A percentile compares a stretch with the other conserved stretches of the same genome.
These are phyloP conservation scores for Pollenia griseotomentosa DNA, from an alignment of 2,888 invertebrate species.

Conservation along the genomic window DNA sequence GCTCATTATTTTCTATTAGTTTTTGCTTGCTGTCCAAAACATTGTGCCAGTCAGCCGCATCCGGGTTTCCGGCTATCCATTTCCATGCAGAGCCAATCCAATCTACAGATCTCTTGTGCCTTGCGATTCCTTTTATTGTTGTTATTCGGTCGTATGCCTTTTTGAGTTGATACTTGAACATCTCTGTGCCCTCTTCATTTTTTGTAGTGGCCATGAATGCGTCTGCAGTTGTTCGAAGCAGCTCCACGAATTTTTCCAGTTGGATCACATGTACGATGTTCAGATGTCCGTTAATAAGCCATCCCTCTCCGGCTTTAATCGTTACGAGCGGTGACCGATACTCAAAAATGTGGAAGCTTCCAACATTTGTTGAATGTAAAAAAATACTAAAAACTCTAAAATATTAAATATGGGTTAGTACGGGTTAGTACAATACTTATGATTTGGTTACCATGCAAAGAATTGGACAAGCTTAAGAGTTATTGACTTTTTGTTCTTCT, in stretches of 20 bases:
- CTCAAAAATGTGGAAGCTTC: not conserved
- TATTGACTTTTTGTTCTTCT: no score
- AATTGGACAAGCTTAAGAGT: no score
- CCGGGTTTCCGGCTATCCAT: not conserved
- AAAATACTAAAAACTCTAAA: no score
- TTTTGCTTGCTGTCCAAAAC: not conserved
- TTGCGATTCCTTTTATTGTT: not conserved
- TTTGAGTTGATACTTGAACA: not conserved
- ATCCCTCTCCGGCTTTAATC: no score
- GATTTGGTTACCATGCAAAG: no score
- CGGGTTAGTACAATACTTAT: no score
- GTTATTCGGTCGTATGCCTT: not conserved
- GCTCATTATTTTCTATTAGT: not conserved
- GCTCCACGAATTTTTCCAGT: not conserved
- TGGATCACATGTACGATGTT: not conserved
- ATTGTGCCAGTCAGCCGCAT: not conserved
- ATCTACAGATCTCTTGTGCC: not conserved
- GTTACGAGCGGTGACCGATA: not conserved
- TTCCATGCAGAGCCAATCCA: slow-evolving; percentile 3
- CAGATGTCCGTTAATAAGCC: no score
- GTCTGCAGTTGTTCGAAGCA: not conserved
- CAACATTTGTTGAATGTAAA: no score
- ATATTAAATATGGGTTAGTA: no score
- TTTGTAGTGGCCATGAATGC: not conserved
- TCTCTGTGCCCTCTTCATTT: not conserved